phyloP scores from a whole-genome alignment of 2,888 invertebrate genomes.

The Stenolophus ochropezus region DNA sequence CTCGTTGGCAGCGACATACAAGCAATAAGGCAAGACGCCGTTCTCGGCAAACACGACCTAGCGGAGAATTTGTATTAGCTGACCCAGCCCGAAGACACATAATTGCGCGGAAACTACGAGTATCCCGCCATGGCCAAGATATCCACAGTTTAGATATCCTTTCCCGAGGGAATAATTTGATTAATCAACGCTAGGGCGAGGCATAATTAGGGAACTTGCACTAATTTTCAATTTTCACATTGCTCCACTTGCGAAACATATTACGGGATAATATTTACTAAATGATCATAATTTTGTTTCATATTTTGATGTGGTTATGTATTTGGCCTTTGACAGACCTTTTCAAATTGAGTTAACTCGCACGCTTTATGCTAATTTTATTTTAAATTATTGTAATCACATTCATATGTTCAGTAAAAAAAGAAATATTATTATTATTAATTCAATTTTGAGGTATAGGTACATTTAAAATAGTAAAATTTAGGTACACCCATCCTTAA shows the following conservation, averaged over 20 bases:
- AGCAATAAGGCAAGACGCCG: slow-evolving; percentile 6
- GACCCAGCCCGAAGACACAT: slow-evolving; percentile 38
- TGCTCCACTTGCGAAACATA: not conserved
- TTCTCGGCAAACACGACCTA: slow-evolving; percentile 24
- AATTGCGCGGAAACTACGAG: slow-evolving; percentile 28
- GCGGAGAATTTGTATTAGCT: slow-evolving; percentile 13
- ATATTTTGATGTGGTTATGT: not conserved
- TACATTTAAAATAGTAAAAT: no score
- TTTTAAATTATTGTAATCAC: no score
- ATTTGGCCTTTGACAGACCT: not conserved
- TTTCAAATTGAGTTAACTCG: not conserved
- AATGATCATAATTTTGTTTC: not conserved
- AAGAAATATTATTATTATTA: no score
- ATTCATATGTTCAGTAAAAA: no score
- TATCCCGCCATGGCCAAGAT: not conserved
- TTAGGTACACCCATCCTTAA: no score
- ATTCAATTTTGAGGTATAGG: no score
- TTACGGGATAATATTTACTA: not conserved
- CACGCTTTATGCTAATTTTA: not conserved
- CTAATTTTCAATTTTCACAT: not conserved
- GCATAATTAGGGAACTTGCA: not conserved
- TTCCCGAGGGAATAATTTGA: slow-evolving; percentile 7
- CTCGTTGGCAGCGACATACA: not conserved
- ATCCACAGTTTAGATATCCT: slow-evolving; percentile 6
- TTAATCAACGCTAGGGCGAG: slow-evolving; percentile 5